Evolutionary conservation across 2,113 vertebrate genomes (phyloP).

Genomic region (Pygoscelis adeliae): DNA sequence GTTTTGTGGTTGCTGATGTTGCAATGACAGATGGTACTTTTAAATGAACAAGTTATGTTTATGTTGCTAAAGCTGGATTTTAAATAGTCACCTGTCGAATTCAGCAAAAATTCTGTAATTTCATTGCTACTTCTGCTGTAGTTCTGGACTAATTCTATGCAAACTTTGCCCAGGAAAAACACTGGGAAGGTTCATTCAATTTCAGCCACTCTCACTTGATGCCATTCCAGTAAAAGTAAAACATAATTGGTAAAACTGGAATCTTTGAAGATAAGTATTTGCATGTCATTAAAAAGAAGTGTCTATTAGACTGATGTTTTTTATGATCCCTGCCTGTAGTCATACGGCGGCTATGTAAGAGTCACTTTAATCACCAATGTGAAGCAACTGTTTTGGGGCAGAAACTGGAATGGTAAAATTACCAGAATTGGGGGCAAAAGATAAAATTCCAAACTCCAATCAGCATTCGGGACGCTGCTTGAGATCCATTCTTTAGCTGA

Average conservation of each 20-base stretch:
- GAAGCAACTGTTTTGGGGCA: background rate
- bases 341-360: background rate
- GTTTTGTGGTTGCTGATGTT: background rate
- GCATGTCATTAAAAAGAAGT: background rate
- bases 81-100: background rate
- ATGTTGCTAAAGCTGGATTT: background rate
- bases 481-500: background rate
- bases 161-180: background rate
- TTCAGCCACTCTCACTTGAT: background rate
- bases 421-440: background rate
- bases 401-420: background rate
- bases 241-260: background rate
- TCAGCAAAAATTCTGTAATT: background rate
- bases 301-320: fast-evolving
- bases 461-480: background rate
- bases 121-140: background rate
- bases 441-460: background rate
- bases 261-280: background rate
- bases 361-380: background rate
- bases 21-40: background rate
- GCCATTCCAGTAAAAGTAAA: background rate
- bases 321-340: background rate
- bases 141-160: background rate
- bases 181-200: background rate
- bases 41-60: background rate